These are phyloP conservation scores for Colletes collaris DNA, from an alignment of 2,888 invertebrate genomes.

Conservation along the genomic window DNA sequence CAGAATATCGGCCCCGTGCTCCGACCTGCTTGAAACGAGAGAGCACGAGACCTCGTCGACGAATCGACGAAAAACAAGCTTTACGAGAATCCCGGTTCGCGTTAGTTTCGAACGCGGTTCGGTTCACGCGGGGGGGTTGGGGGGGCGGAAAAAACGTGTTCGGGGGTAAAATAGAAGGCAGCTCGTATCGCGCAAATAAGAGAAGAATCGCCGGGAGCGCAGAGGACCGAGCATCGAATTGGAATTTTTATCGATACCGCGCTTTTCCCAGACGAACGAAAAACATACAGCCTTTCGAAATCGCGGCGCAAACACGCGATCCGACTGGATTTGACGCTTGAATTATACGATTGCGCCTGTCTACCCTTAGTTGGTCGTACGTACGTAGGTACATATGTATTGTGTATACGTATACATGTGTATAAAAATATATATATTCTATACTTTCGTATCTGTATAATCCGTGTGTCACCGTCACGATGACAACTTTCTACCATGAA, in stretches of 20 bases:
- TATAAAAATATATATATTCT: constrained; percentile 62
- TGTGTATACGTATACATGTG: constrained; percentile 64
- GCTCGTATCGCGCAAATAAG: neutral
- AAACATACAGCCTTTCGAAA: neutral
- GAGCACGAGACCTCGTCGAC: neutral
- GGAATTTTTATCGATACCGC: constrained; percentile 6
- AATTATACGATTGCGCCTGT: constrained; percentile 69
- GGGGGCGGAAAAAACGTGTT: too few species aligned
- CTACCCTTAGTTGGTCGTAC: constrained; percentile 73
- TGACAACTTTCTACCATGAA: constrained; percentile 43
- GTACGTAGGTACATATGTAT: constrained; percentile 68
- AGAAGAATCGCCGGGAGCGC: too few species aligned
- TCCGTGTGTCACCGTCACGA: constrained; percentile 53
- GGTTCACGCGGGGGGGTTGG: too few species aligned
- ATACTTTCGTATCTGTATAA: constrained; percentile 70
- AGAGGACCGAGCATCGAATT: neutral
- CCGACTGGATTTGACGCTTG: constrained; percentile 58
- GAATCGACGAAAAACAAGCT: neutral
- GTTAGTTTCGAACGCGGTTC: neutral
- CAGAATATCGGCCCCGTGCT: constrained; percentile 22
- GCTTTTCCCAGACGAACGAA: neutral
- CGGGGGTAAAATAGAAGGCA: too few species aligned
- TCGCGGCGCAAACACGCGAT: neutral
- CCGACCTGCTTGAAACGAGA: neutral
- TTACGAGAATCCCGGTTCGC: neutral